Evolutionary conservation across 2,888 invertebrate species (phyloP), one percentile per base, ranked within the genome.

Genomic region (Hanleya hanleyi): DNA sequence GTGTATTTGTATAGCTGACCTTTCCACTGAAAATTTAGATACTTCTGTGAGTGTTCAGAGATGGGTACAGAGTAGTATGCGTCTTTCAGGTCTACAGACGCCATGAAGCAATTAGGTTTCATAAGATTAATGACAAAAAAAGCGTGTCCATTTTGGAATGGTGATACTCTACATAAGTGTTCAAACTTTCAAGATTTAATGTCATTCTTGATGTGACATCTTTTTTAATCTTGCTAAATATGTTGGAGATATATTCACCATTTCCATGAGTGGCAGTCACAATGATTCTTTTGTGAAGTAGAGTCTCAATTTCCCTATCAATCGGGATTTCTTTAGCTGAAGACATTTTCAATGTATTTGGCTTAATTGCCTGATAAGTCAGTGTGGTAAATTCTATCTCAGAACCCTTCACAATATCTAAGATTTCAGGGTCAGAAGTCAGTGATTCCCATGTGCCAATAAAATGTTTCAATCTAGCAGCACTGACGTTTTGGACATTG

Each of bases 391-490:
- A 65, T 36, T 69, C 69, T 66, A 75, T 72, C 7, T 41, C 22
- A 37, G 50, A 69, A 32, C 72, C 75, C 18, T 26, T 62, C 29
- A 69, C 67, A 57, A 35, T 38, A 18, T 72, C 37, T 32, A 74
- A 51, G 51, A 67, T 68, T 29, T 41, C 41, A 12, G 9, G 41
- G 41, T 57, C 57, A 22, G 57, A 57, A 15, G 57, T 57, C n/a
- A 57, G 9, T 26, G n/a, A n/a, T 12, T 26, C 9, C 57, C 57
- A 57, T 9, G 22, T 22, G n/a, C n/a, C 57, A 57, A 57, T 22
- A 57, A 7, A 57, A 22, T 57, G 22, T n/a, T 26, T n/a, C 29
- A 57, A 26, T 26, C 57, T 57, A 9, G 12, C 57, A 22, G 57
- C 57, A 41, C 18, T 41, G 18, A 41, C 9, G 41, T 41, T 18